Conservation (phyloP, 2,113 vertebrate genomes). For the Coturnix japonica region DNA sequence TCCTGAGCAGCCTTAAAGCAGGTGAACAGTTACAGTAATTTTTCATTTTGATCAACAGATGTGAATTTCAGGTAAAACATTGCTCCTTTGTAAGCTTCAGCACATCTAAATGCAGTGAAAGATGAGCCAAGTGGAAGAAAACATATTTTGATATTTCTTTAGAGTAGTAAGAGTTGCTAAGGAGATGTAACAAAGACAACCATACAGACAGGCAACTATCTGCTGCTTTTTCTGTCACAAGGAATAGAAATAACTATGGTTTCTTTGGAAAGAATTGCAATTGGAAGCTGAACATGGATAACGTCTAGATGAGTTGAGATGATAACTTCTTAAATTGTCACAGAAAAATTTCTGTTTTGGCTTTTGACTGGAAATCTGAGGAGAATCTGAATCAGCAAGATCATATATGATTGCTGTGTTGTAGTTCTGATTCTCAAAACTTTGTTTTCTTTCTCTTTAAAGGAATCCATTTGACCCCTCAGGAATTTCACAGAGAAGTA, state of each 20-base stretch:
- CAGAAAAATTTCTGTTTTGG: not conserved
- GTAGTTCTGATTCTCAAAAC: not conserved
- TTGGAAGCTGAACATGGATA: not conserved
- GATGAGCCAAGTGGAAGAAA: not conserved
- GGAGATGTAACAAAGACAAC: not conserved
- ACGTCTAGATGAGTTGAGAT: not conserved
- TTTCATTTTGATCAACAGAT: not conserved
- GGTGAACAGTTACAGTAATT: not conserved
- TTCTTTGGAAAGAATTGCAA: not conserved
- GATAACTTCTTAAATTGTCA: not conserved
- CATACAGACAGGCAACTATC: not conserved
- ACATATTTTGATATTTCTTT: not conserved
- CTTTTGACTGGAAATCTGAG: not conserved
- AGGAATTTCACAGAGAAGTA: constrained; percentile 93
- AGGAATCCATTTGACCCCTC: constrained; percentile 91
- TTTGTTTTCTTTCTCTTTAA: not conserved
- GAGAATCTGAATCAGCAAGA: not conserved
- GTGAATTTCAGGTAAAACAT: not conserved
- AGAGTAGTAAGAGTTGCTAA: not conserved
- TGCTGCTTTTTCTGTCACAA: not conserved
- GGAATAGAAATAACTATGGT: not conserved
- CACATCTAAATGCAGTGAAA: not conserved
- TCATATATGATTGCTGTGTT: not conserved
- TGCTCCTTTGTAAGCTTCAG: not conserved
- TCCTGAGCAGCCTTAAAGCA: not conserved